phyloP scores from a whole-genome alignment of 1,140 invertebrate species.

The Paraescarpia echinospica region DNA sequence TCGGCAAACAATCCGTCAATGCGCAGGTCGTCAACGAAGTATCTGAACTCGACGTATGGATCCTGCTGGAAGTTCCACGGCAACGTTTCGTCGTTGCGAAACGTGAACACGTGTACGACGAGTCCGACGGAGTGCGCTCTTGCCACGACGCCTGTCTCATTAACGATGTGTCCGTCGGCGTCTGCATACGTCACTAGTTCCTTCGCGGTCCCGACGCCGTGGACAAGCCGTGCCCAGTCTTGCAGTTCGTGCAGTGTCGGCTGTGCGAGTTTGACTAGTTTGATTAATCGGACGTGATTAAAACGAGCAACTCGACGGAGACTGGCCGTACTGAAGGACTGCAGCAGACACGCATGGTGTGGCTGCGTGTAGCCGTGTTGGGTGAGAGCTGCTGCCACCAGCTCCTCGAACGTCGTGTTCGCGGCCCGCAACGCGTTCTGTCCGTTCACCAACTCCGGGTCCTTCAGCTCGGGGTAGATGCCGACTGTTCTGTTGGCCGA shows the following conservation, averaged over 20 bases:
- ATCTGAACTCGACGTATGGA: conserved; percentile 21
- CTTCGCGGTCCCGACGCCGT: background rate
- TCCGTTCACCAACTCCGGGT: background rate
- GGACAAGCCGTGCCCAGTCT: background rate
- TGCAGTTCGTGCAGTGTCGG: background rate
- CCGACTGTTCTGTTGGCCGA: background rate
- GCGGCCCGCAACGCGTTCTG: conserved; percentile 11
- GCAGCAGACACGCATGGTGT: conserved; percentile 20
- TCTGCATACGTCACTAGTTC: background rate
- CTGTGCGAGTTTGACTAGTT: background rate
- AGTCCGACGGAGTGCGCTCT: conserved; percentile 15
- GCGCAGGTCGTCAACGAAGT: conserved; percentile 21
- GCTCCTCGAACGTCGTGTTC: conserved; percentile 23
- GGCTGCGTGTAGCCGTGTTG: conserved; percentile 19
- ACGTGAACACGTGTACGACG: conserved; percentile 22
- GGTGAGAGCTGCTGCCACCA: conserved; percentile 7
- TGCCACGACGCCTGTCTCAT: conserved; percentile 10
- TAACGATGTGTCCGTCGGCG: background rate
- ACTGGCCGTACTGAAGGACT: conserved; percentile 28
- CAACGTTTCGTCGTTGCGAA: conserved; percentile 27
- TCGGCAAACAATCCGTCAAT: conserved; percentile 29
- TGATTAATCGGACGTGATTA: conserved; percentile 17
- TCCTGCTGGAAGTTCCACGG: conserved; percentile 30
- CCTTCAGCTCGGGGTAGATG: conserved; percentile 18
- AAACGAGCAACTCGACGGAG: conserved; percentile 8